Evolutionary conservation across 2,797 vertebrate species (phyloP).

Genomic region (Ataeniobius toweri): DNA sequence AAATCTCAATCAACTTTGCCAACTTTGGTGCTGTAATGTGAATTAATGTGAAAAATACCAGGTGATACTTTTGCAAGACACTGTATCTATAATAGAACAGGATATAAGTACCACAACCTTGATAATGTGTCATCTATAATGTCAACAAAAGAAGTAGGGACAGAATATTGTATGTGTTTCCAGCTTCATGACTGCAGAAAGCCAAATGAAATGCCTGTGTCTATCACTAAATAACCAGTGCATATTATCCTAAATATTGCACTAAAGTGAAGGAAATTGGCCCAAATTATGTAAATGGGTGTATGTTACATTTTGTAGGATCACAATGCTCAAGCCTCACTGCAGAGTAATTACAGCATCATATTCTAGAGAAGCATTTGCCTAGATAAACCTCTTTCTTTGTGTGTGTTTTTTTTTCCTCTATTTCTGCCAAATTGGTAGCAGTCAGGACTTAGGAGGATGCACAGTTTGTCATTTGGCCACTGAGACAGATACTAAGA

Average conservation of each 20-base stretch:
- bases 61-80: not conserved
- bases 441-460: slow-evolving; percentile 70
- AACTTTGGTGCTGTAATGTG: not conserved
- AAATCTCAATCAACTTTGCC: not conserved
- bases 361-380: slow-evolving; percentile 5
- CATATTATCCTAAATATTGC: slow-evolving; percentile 12
- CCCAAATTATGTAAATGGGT: slow-evolving; percentile 17
- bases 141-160: not conserved
- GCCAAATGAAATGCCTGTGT: not conserved
- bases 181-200: not conserved
- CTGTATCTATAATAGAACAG: not conserved
- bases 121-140: not conserved
- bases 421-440: slow-evolving; percentile 48
- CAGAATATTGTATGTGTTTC: not conserved
- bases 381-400: slow-evolving; percentile 12
- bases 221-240: not conserved
- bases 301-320: slow-evolving; percentile 8
- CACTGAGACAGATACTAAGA: slow-evolving; percentile 83
- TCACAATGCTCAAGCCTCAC: not conserved
- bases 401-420: slow-evolving; percentile 35
- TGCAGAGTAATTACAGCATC: slow-evolving; percentile 27
- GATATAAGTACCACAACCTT: not conserved
- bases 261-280: slow-evolving; percentile 5
- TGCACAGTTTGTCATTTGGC: slow-evolving; percentile 81
- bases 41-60: not conserved